These are phyloP conservation scores for Ectemnius cavifrons DNA, from an alignment of 2,888 invertebrate species.

Conservation along the genomic window DNA sequence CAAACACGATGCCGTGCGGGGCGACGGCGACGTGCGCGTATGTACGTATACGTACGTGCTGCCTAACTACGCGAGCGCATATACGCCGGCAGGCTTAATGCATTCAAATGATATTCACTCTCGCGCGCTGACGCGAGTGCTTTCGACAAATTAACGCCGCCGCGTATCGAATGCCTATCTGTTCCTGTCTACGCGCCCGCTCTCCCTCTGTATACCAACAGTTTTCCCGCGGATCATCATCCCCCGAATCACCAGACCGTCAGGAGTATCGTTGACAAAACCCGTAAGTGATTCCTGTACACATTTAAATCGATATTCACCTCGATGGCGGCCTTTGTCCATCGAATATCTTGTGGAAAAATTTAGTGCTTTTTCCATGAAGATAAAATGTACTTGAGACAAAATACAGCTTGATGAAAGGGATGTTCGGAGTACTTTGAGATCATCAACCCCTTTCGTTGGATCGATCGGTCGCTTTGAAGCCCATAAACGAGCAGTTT, in stretches of 20 bases:
- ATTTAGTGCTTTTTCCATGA: too few relatives aligned
- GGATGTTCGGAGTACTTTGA: too few relatives aligned
- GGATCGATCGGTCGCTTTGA: too few relatives aligned
- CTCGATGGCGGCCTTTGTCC: too few relatives aligned
- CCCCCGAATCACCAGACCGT: too few relatives aligned
- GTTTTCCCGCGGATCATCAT: slow-evolving; percentile 38
- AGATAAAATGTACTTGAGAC: too few relatives aligned
- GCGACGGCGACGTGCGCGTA: slow-evolving; percentile 8
- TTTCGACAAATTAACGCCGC: slow-evolving; percentile 70
- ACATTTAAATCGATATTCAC: neutral
- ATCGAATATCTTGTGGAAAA: too few relatives aligned
- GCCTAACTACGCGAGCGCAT: slow-evolving; percentile 55
- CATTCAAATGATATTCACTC: slow-evolving; percentile 72
- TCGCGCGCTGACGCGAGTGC: slow-evolving; percentile 65
- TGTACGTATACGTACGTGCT: slow-evolving; percentile 26
- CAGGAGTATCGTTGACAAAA: too few relatives aligned
- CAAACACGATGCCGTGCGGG: slow-evolving; percentile 15
- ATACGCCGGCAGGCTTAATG: slow-evolving; percentile 61
- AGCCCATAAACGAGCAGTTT: too few relatives aligned
- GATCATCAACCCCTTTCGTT: too few relatives aligned
- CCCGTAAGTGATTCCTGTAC: neutral
- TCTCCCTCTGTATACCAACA: slow-evolving; percentile 31
- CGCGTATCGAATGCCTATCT: slow-evolving; percentile 66
- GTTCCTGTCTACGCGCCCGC: slow-evolving; percentile 39
- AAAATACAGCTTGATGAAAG: too few relatives aligned